A percentile compares a stretch with the other conserved stretches of the same genome.
These are phyloP conservation scores for Polydrusus tereticollis DNA, from an alignment of 2,888 invertebrate species.

Conservation along the genomic window DNA sequence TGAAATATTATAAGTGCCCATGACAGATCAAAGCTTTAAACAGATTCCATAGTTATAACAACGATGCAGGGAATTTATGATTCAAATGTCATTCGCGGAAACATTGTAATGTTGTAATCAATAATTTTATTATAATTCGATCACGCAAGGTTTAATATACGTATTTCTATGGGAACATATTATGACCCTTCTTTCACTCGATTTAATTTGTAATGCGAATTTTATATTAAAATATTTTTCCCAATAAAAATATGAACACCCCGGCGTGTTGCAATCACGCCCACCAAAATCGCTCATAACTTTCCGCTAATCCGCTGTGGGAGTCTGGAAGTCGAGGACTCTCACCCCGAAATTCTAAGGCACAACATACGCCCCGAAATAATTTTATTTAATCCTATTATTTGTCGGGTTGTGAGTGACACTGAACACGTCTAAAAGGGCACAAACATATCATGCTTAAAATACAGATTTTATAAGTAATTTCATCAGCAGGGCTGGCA, in stretches of 20 bases:
- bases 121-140: too few relatives aligned
- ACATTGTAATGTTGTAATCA: too few relatives aligned
- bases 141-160: too few relatives aligned
- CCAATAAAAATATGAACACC: conserved; percentile 9
- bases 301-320: conserved; percentile 22
- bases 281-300: conserved; percentile 9
- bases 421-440: not conserved
- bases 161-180: too few relatives aligned
- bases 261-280: conserved; percentile 1
- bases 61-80: too few relatives aligned
- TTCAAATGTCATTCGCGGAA: too few relatives aligned
- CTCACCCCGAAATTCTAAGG: conserved; percentile 18
- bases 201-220: too few relatives aligned
- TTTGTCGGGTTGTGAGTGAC: conserved; percentile 30
- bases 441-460: not conserved
- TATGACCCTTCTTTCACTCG: too few relatives aligned
- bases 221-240: not conserved
- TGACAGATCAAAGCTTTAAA: too few relatives aligned
- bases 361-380: conserved; percentile 41
- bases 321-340: conserved; percentile 29
- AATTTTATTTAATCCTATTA: conserved; percentile 45
- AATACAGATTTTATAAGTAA: not conserved
- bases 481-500: too few relatives aligned
- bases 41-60: too few relatives aligned
- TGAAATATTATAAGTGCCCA: too few relatives aligned